These are phyloP conservation scores for Rafetus swinhoei DNA, from an alignment of 2,113 vertebrate genomes.

Conservation along the genomic window DNA sequence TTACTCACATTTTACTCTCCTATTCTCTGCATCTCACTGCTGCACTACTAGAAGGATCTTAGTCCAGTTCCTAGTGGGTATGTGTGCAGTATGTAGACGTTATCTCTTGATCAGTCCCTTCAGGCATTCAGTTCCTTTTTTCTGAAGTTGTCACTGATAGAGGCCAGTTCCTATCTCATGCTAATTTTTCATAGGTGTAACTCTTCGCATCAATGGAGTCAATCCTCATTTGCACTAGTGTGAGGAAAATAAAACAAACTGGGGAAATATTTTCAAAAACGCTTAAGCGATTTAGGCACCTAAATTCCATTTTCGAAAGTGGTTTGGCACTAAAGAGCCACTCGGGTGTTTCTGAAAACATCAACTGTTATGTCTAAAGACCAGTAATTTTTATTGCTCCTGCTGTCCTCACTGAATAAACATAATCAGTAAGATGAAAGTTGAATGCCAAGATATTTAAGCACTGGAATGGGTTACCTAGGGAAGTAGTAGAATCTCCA, in stretches of 20 bases:
- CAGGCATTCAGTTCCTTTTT: neutral
- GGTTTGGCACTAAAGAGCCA: neutral
- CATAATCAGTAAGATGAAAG: neutral
- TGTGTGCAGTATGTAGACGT: neutral
- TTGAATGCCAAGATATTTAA: neutral
- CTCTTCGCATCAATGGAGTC: neutral
- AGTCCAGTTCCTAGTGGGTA: neutral
- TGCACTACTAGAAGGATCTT: neutral
- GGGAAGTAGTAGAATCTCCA: too few species aligned
- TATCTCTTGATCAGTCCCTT: neutral
- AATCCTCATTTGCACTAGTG: neutral
- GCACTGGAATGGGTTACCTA: too few species aligned
- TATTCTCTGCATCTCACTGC: neutral
- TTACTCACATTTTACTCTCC: neutral
- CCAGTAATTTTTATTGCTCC: neutral
- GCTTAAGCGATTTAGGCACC: neutral
- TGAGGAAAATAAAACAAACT: neutral
- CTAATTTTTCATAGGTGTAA: neutral
- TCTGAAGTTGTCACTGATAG: neutral
- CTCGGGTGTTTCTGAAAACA: neutral
- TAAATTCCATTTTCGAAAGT: neutral
- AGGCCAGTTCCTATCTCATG: neutral
- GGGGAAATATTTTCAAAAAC: neutral
- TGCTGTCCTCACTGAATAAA: neutral
- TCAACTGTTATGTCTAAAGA: neutral